Evolutionary conservation across 2,888 invertebrate genomes (phyloP).

Genomic region (Xanthorhoe spadicearia): DNA sequence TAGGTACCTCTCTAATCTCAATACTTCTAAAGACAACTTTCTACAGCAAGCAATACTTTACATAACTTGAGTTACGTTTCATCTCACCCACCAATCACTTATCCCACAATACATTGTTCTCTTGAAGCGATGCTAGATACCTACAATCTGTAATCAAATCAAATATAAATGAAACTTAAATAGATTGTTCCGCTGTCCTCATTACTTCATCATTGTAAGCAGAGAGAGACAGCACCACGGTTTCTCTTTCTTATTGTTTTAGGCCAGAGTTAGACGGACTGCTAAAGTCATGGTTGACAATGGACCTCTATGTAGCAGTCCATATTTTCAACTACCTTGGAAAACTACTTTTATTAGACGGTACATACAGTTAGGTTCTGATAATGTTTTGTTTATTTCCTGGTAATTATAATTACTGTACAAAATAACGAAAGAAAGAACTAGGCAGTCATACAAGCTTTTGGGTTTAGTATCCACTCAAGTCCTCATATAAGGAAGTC

Average conservation of each 20-base stretch:
- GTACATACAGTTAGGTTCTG: neutral
- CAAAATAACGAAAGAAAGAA: no score
- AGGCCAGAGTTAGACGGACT: constrained; percentile 21
- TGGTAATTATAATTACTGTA: no score
- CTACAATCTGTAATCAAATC: constrained; percentile 50
- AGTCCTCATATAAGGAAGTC: no score
- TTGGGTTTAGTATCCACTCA: no score
- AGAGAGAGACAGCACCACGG: constrained; percentile 24
- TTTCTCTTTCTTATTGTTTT: constrained; percentile 26
- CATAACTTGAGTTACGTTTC: constrained; percentile 9
- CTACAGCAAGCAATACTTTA: constrained; percentile 17
- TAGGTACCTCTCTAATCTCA: neutral
- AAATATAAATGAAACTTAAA: constrained; percentile 46
- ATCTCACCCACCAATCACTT: constrained; percentile 16
- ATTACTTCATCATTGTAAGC: constrained; percentile 42
- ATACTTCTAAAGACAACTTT: constrained; percentile 10
- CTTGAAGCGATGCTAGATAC: constrained; percentile 33
- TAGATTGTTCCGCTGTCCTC: constrained; percentile 51
- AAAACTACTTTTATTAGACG: neutral
- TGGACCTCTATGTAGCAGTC: constrained; percentile 3
- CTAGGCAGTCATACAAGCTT: no score
- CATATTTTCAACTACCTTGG: neutral
- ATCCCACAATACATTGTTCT: constrained; percentile 29
- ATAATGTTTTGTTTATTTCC: no score
- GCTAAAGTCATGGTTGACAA: constrained; percentile 1